Evolutionary conservation across 2,113 vertebrate species (phyloP).

Genomic region (Syngnathoides biaculeatus): DNA sequence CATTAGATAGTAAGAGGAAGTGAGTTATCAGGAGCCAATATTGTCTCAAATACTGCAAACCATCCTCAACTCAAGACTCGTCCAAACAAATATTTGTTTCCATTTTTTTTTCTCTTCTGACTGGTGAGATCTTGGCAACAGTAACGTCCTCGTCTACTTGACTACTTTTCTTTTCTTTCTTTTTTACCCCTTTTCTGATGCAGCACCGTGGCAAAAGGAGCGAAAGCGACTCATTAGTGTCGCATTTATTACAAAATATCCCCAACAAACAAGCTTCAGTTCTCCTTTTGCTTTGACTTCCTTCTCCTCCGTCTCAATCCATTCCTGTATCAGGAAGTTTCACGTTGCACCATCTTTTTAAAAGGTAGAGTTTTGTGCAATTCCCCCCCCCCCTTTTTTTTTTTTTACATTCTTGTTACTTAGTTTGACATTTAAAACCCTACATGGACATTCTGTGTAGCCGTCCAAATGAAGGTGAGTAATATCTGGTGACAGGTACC

Average conservation of each 20-base stretch:
- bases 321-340: background rate
- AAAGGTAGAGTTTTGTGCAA: background rate
- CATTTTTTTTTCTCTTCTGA: too few species aligned
- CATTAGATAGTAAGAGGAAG: slow-evolving; percentile 28
- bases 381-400: too few species aligned
- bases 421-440: background rate
- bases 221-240: background rate
- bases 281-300: slow-evolving; percentile 27
- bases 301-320: background rate
- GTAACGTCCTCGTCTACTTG: background rate
- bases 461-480: background rate
- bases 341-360: background rate
- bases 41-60: background rate
- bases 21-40: slow-evolving; percentile 9
- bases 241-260: background rate
- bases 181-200: background rate
- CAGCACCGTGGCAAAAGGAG: background rate
- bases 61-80: background rate
- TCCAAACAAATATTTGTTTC: background rate
- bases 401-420: background rate
- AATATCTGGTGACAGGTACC: background rate
- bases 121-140: background rate
- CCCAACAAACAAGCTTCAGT: slow-evolving; percentile 3
- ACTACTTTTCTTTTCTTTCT: background rate
- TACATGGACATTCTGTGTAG: background rate